Evolutionary conservation across 2,888 invertebrate species (phyloP), one percentile per base, ranked within the genome.

Genomic region (Cactoblastis cactorum): DNA sequence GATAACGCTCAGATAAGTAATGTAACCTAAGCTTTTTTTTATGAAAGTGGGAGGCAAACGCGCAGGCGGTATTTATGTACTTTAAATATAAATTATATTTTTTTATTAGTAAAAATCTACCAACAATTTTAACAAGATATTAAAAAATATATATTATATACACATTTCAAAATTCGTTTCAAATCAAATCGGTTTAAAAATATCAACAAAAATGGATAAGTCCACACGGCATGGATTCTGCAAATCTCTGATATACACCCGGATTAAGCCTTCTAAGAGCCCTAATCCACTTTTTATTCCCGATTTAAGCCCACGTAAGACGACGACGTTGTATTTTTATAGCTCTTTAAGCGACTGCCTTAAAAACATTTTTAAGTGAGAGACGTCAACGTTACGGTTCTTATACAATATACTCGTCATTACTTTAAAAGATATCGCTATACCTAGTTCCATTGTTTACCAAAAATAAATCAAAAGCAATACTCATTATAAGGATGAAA

Each of bases 211-310:
- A 39, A 38, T 49, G 39, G 33, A 39, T n/a, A 32, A 18, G n/a
- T 38, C 32, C 32, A 34, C 41, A 41, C 18, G 18, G 32, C 41
- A 53, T 48, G 61, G 57, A 67, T 64, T 72, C 71, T 63, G 83
- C 81, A 77, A 80, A 83, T 78, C 80, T 73, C 57, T 59, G 65
- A 76, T 74, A 78, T 80, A 78, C 67, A 68, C 70, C 65, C 61
- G 70, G 77, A 83, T 81, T 81, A 83, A 66, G 66, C 65, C 62
- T 63, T 61, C 63, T 66, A 64, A 69, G 73, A 76, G 33, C 67
- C 69, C 59, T 85, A 83, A 88, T 86, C 83, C 80, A 71, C 59
- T 78, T 83, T 82, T 83, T 77, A 81, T 77, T 67, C 63, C 59
- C 61, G 55, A 74, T 64, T 58, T 60, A 62, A 62, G 74, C 82